Evolutionary conservation across 2,113 vertebrate genomes (phyloP).

Genomic region (Neomonachus schauinslandi): DNA sequence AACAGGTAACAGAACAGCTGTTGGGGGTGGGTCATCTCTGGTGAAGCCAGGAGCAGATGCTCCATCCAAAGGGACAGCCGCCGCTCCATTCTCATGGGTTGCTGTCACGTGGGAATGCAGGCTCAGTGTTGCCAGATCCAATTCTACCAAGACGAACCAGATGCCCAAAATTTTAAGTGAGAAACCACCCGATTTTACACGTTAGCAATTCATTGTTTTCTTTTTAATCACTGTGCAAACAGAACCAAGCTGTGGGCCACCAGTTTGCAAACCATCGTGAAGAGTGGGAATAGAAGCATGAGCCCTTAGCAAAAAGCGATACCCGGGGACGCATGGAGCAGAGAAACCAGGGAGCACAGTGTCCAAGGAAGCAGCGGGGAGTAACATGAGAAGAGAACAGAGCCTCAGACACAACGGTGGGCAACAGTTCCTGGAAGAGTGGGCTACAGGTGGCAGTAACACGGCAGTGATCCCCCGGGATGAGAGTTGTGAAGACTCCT

Average conservation of each 20-base stretch:
- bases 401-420: background rate
- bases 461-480: background rate
- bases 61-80: background rate
- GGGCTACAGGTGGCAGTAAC: rapidly evolving
- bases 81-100: background rate
- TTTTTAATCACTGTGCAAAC: background rate
- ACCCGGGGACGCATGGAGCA: background rate
- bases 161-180: background rate
- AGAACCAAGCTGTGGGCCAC: background rate
- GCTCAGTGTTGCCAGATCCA: background rate
- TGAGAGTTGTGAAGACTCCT: background rate
- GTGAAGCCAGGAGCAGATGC: background rate
- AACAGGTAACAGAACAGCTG: background rate
- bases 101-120: background rate
- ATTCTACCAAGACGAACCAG: background rate
- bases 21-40: rapidly evolving
- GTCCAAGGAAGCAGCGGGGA: background rate
- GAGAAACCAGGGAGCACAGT: background rate
- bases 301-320: background rate
- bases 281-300: background rate
- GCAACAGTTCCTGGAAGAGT: background rate
- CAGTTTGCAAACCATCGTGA: background rate
- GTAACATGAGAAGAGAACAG: background rate
- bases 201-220: background rate
- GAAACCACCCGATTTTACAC: background rate